Base-by-base conservation (phyloP, 2,888 invertebrate genomes). In the Prenolepis imparis region DNA sequence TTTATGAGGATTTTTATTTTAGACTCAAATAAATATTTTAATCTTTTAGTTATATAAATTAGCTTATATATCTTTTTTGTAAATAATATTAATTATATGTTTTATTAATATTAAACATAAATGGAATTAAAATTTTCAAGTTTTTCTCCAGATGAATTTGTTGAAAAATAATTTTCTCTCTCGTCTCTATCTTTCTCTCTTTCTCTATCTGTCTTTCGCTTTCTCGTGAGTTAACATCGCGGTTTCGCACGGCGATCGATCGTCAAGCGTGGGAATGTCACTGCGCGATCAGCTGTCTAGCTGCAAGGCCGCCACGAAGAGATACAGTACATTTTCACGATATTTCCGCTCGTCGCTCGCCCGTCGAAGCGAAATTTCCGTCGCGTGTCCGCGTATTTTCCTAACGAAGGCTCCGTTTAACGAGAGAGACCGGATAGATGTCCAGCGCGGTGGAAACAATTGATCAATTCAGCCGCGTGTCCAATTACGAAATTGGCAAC, bases 371-470 rank as follows among this genome's bases (percentile, higher is more conserved):
- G 55, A 63, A 74, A 57, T 41, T 73, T 70, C 70, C 57, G 24
- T 21, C 44, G 52, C 21, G 24, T 36, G 41, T 39, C 41, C 48
- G 39, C 66, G 28, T 55, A 39, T 84, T 73, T 74, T 74, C 66
- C 74, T 75, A 73, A 64, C 78, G 84, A 84, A 84, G 77, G 44
- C 66, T 24, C 21, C 72, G 70, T 48, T 87, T 87, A 92, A 92
- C 92, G 81, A 92, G 59, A 8, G 90, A 91, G 84, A 73, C n/a
- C 91, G 93, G 90, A 92, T 91, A 92, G 90, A 92, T 90, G 92
- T 92, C 89, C 91, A 91, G 92, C 91, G 89, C 89, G 90, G 89
- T 92, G 90, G 90, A 92, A 93, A 93, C 93, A 94, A 94, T 94
- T 94, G 93, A 91, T 91, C 93, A 93, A 94, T 94, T 94, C 92